Percentiles rank a stretch among this genome's conserved stretches.
These are phyloP conservation scores for Phylloscopus collybita DNA, from an alignment of 2,797 vertebrate species.

Conservation along the genomic window DNA sequence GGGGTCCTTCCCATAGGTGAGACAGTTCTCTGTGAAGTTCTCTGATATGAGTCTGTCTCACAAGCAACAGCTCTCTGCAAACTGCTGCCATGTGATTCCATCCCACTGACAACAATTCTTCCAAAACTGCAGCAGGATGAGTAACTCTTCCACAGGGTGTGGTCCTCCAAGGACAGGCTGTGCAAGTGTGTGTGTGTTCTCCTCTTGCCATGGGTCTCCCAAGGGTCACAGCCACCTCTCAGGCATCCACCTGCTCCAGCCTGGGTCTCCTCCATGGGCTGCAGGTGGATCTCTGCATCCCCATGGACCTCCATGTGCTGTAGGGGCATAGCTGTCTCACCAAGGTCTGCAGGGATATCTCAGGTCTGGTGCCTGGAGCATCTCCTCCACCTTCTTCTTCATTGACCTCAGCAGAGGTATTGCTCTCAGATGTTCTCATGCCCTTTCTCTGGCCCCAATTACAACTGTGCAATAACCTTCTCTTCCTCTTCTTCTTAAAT, in stretches of 20 bases:
- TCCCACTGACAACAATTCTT: fast-evolving
- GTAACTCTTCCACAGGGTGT: background rate
- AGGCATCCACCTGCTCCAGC: background rate
- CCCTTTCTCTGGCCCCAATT: background rate
- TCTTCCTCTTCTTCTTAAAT: background rate
- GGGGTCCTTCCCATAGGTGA: background rate
- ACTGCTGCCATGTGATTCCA: background rate
- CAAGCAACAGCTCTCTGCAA: background rate
- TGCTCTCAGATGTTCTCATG: background rate
- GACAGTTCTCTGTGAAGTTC: background rate
- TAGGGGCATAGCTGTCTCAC: background rate
- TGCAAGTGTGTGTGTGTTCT: no score
- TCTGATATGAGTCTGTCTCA: background rate
- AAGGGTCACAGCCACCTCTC: background rate
- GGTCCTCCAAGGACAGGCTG: background rate
- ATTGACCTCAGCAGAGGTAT: fast-evolving
- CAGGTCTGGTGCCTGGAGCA: fast-evolving
- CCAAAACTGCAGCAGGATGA: background rate
- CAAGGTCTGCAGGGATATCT: no score
- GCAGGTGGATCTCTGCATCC: background rate
- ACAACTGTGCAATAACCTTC: background rate
- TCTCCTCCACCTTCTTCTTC: fast-evolving
- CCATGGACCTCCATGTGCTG: fast-evolving
- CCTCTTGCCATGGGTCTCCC: fast-evolving
- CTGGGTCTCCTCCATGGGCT: fast-evolving